Conservation (phyloP, 2,113 vertebrate species). For the Gambusia affinis region DNA sequence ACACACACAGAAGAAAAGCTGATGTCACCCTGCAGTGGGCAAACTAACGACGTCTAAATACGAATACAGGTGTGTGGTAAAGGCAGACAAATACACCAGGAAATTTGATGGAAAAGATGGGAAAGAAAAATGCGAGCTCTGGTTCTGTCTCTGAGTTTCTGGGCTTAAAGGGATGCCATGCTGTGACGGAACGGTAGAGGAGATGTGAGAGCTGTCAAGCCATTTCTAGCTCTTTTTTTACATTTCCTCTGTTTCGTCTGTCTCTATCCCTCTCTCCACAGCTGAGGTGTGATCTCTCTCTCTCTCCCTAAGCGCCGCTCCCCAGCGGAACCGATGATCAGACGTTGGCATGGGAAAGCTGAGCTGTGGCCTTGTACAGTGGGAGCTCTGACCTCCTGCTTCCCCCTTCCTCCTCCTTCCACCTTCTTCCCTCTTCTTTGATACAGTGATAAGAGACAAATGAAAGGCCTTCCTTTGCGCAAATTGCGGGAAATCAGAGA, state of each 20-base stretch:
- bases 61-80: not conserved
- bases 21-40: not conserved
- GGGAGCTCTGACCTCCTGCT: constrained; percentile 43
- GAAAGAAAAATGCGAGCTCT: constrained; percentile 31
- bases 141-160: too few species aligned
- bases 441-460: constrained; percentile 63
- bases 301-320: constrained; percentile 2
- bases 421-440: constrained; percentile 27
- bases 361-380: constrained; percentile 37
- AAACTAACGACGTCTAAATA: not conserved
- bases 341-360: constrained; percentile 51
- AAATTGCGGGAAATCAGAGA: constrained; percentile 65
- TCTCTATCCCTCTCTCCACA: constrained; percentile 7
- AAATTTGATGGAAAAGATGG: constrained; percentile 36
- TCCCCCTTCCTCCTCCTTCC: constrained; percentile 18
- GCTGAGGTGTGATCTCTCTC: constrained; percentile 25
- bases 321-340: constrained; percentile 31
- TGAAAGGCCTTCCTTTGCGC: constrained; percentile 68
- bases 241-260: constrained; percentile 32
- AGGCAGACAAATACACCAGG: not conserved
- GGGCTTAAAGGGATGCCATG: not conserved
- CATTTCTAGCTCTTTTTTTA: constrained; percentile 16
- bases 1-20: too few species aligned
- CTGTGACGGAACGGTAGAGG: constrained; percentile 32
- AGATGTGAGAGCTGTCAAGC: constrained; percentile 41